Conservation (phyloP, 2,797 vertebrate species). For the Balearica regulorum region DNA sequence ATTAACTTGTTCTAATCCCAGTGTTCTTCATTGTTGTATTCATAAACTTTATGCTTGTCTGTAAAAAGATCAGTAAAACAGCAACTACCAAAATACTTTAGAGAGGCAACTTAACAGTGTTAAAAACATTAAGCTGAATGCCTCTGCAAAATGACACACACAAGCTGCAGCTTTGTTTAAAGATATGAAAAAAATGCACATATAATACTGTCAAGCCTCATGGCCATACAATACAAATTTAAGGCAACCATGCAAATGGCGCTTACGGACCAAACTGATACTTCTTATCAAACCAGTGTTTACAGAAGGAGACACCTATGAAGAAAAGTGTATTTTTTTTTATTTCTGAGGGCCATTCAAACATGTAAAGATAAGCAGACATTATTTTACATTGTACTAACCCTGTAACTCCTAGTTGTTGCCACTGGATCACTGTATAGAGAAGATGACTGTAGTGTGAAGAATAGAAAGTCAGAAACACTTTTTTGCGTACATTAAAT, state of each 20-base stretch:
- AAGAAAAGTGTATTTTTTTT: slow-evolving; percentile 32
- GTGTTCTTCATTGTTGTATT: not conserved
- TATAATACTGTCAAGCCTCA: not conserved
- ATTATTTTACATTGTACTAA: slow-evolving; percentile 59
- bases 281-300: slow-evolving; percentile 83
- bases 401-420: slow-evolving; percentile 69
- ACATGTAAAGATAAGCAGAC: not conserved
- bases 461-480: not conserved
- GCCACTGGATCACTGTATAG: slow-evolving; percentile 73
- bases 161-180: not conserved
- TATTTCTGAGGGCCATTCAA: not conserved
- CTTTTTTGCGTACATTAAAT: not conserved
- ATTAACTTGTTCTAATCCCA: not conserved
- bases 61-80: not conserved
- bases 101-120: not conserved
- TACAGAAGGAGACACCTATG: slow-evolving; percentile 77
- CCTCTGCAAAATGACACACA: not conserved
- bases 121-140: not conserved
- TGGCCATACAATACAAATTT: not conserved
- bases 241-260: slow-evolving; percentile 18
- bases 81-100: not conserved
- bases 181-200: not conserved
- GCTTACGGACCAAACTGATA: slow-evolving; percentile 87
- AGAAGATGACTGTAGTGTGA: slow-evolving; percentile 68
- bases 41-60: not conserved